Evolutionary conservation across 2,113 vertebrate species (phyloP).

Genomic region (Mus musculus): DNA sequence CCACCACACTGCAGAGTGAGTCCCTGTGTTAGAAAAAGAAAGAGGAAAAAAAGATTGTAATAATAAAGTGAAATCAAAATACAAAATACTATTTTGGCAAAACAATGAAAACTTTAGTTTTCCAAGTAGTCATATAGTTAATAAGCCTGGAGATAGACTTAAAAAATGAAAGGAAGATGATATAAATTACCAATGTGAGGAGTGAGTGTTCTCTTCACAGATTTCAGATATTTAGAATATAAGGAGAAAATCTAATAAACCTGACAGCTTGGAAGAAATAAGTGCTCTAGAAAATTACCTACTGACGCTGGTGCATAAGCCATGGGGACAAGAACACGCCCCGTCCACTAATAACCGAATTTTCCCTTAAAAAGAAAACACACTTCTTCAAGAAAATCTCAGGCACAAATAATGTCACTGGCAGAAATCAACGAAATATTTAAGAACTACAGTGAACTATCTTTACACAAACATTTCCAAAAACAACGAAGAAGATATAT

Average conservation of each 20-base stretch:
- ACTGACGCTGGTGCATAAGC: not conserved
- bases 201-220: not conserved
- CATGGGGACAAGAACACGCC: too few relatives aligned
- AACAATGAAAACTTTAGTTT: slow-evolving; percentile 5
- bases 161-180: not conserved
- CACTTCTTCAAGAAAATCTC: not conserved
- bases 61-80: not conserved
- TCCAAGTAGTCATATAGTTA: not conserved
- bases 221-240: not conserved
- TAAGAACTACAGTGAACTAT: not conserved
- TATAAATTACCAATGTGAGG: not conserved
- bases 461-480: not conserved
- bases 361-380: not conserved
- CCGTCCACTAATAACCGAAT: not conserved
- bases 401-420: not conserved
- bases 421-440: not conserved
- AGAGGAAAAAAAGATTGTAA: not conserved
- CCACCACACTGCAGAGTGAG: not conserved
- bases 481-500: not conserved
- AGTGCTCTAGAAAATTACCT: not conserved
- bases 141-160: not conserved
- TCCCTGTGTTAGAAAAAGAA: not conserved
- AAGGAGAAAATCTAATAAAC: slow-evolving; percentile 5
- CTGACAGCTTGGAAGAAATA: not conserved
- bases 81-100: not conserved